A percentile compares a stretch with the other conserved stretches of the same genome.
Evolutionary conservation across 1,140 invertebrate genomes (phyloP).

Genomic region (Trachymyrmex septentrionalis): DNA sequence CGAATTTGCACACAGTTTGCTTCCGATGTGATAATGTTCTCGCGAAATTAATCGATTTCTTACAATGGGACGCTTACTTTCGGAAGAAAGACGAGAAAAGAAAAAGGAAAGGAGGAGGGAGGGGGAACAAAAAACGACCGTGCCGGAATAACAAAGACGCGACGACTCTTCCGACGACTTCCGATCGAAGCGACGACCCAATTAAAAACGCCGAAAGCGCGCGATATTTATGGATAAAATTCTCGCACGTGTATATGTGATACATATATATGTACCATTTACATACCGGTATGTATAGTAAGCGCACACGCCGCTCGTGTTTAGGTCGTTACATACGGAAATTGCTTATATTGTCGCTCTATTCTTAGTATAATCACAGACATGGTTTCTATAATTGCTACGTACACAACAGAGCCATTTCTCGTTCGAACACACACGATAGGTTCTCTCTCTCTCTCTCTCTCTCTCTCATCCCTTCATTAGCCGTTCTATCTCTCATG

Average conservation of each 20-base stretch:
- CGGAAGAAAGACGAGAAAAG: not conserved
- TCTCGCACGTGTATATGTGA: conserved; percentile 19
- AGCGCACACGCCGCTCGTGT: conserved; percentile 57
- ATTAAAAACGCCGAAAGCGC: conserved; percentile 3
- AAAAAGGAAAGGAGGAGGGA: too few species aligned
- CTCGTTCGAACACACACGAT: conserved; percentile 76
- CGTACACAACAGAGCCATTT: conserved; percentile 81
- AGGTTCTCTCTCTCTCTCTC: conserved; percentile 31
- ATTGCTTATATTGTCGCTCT: conserved; percentile 79
- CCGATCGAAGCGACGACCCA: conserved; percentile 7
- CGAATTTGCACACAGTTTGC: not conserved
- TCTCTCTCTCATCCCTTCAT: not conserved
- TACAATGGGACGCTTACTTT: not conserved
- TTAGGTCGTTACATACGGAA: conserved; percentile 75
- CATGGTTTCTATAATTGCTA: conserved; percentile 81
- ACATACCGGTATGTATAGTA: conserved; percentile 55
- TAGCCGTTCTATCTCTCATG: not conserved
- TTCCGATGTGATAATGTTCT: not conserved
- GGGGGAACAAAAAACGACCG: not conserved
- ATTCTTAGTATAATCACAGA: conserved; percentile 83
- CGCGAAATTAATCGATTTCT: too few species aligned
- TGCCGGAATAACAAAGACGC: not conserved
- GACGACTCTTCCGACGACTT: not conserved
- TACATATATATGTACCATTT: conserved; percentile 48
- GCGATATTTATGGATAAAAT: not conserved